These are phyloP conservation scores for Phoebastria nigripes DNA, from an alignment of 2,797 vertebrate genomes.

Conservation along the genomic window DNA sequence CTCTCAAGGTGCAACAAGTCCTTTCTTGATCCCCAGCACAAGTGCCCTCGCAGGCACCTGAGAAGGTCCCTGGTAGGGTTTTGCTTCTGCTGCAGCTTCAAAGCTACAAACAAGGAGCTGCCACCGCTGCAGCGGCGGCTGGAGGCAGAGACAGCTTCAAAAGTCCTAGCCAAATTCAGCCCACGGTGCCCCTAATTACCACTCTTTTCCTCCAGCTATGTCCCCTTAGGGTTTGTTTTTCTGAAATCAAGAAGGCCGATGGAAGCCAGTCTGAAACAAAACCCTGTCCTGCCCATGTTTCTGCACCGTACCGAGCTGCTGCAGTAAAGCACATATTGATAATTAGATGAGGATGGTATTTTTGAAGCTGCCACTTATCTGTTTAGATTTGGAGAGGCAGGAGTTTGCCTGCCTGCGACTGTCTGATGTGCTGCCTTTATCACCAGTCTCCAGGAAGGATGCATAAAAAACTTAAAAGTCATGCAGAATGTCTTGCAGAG, in stretches of 20 bases:
- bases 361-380: not conserved
- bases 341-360: rapidly evolving
- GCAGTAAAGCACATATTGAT: not conserved
- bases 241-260: not conserved
- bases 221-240: not conserved
- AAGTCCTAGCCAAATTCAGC: not conserved
- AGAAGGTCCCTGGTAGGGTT: not conserved
- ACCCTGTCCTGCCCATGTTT: not conserved
- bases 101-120: not conserved
- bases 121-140: not conserved
- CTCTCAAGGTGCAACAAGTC: not conserved
- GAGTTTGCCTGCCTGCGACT: not conserved
- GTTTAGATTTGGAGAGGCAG: not conserved
- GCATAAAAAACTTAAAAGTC: not conserved
- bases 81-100: not conserved
- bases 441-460: not conserved
- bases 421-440: not conserved
- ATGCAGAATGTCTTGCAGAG: not conserved
- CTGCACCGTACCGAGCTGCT: not conserved
- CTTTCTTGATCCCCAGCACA: not conserved
- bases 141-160: not conserved
- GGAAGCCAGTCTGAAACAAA: not conserved
- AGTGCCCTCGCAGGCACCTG: not conserved
- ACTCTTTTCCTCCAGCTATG: not conserved
- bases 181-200: not conserved